Conservation (phyloP, 2,113 vertebrate genomes). For the Hystrix brachyura region DNA sequence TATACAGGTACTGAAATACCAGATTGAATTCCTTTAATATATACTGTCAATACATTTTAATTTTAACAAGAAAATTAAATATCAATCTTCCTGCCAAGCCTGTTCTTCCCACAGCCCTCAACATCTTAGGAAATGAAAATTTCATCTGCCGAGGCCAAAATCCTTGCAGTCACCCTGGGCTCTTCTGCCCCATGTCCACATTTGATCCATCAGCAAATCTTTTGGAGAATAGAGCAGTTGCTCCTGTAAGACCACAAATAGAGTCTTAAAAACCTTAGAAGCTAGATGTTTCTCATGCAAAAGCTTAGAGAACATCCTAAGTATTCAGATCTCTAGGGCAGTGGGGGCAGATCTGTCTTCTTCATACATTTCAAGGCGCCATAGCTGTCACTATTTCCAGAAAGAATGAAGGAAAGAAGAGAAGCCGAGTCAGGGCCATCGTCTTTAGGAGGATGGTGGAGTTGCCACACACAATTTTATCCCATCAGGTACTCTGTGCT, state of each 20-base stretch:
- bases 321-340: neutral
- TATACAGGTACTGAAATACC: neutral
- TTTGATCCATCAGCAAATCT: neutral
- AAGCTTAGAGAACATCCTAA: neutral
- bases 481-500: neutral
- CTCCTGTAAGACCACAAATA: neutral
- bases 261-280: neutral
- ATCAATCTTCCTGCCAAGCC: neutral
- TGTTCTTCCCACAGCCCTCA: neutral
- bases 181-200: neutral
- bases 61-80: neutral
- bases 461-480: too few relatives aligned
- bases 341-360: neutral
- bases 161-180: neutral
- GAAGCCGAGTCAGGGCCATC: neutral
- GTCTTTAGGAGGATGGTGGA: neutral
- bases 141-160: neutral
- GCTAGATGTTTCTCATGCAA: neutral
- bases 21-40: neutral
- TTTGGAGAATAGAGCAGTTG: neutral
- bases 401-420: neutral
- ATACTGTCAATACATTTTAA: neutral
- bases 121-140: neutral
- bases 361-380: neutral
- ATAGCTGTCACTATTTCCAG: neutral